Base-by-base conservation (phyloP, 2,888 invertebrate species). In the Sthenelais limicola region DNA sequence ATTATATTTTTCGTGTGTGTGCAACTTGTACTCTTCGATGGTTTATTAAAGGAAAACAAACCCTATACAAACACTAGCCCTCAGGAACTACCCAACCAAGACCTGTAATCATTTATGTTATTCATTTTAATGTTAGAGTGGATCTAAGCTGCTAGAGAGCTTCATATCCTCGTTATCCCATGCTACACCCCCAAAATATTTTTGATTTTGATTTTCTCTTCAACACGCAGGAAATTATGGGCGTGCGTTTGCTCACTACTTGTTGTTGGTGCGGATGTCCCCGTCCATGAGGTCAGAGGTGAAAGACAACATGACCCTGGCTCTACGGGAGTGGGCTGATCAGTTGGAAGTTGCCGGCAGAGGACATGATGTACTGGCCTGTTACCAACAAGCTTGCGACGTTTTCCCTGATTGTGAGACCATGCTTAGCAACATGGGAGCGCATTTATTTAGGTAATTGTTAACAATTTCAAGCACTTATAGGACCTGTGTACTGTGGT, bases 401-500 rank as follows among this genome's bases (percentile, higher is more conserved):
- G 83, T 90, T 68, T 90, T 89, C 79, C 90, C 90, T 26, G 83
- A 89, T 30, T 89, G 89, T 83, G 88, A 87, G 75, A 82, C 87
- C 67, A 85, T 91, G 66, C 80, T 90, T 30, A 90, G 89, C 79
- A 89, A 89, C 80, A 88, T 91, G 76, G 90, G 90, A 30, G 87
- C 88, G 30, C 89, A 89, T 80, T 83, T 90, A 71, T 88, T 90
- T 79, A 89, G 89, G 90, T 90, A 86, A 81, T n/a, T n/a, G n/a
- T n/a, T n/a, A n/a, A n/a, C n/a, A n/a, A n/a, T n/a, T n/a, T n/a
- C n/a, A n/a, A n/a, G n/a, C n/a, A n/a, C n/a, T n/a, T n/a, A n/a
- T n/a, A n/a, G n/a, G n/a, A n/a, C n/a, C n/a, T n/a, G n/a, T n/a
- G n/a, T n/a, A n/a, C n/a, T n/a, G n/a, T n/a, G n/a, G n/a, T n/a